Evolutionary conservation across 2,797 vertebrate species (phyloP).

Genomic region (Todus mexicanus): DNA sequence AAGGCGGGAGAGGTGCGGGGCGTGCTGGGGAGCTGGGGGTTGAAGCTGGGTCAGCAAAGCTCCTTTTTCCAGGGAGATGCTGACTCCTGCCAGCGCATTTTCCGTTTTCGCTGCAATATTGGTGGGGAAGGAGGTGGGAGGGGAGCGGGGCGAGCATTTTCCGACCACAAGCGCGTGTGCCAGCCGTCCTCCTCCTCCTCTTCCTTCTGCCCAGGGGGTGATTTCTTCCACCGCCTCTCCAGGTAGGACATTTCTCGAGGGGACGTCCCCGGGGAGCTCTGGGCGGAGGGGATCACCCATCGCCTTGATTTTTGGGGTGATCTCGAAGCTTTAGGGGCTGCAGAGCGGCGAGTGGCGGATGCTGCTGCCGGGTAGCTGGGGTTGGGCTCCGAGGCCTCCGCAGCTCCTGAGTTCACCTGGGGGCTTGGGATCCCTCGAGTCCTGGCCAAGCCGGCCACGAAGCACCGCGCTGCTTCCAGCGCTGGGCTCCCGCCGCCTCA

Average conservation of each 20-base stretch:
- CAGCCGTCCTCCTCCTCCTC: neutral
- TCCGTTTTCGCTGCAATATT: neutral
- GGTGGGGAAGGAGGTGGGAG: neutral
- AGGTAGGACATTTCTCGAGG: neutral
- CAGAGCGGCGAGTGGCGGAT: fast-evolving
- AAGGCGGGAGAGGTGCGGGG: fast-evolving
- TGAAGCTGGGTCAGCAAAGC: neutral
- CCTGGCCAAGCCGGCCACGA: constrained; percentile 20
- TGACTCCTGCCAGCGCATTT: neutral
- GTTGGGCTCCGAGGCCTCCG: neutral
- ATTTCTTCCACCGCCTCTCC: neutral
- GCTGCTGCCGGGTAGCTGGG: neutral
- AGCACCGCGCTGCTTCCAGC: neutral
- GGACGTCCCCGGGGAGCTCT: neutral
- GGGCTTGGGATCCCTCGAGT: neutral
- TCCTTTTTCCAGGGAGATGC: neutral
- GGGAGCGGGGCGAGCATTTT: neutral
- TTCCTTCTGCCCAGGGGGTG: fast-evolving
- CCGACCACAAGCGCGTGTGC: fast-evolving
- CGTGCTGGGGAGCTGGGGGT: neutral
- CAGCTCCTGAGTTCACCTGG: neutral
- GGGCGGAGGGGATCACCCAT: neutral
- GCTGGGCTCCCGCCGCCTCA: neutral
- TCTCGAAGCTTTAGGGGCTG: neutral
- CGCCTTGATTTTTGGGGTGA: neutral